These are phyloP conservation scores for Tetragnatha montana DNA, from an alignment of 2,888 invertebrate species.

Conservation along the genomic window DNA sequence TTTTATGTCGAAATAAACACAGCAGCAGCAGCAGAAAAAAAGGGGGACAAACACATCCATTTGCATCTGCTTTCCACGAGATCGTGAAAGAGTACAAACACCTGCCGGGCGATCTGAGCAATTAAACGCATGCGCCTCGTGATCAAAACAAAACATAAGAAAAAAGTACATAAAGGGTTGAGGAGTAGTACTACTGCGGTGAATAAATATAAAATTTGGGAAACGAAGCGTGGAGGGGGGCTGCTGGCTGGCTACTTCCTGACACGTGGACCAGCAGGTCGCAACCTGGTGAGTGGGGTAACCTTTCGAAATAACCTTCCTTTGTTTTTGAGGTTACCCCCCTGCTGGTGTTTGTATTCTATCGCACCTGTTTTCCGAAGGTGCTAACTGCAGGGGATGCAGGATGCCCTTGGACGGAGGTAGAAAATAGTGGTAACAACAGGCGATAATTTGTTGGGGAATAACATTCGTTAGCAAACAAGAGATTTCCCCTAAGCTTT, in stretches of 20 bases:
- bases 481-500: too few species aligned
- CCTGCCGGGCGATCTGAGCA: conserved; percentile 35
- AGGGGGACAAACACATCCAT: conserved; percentile 1
- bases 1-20: conserved; percentile 1
- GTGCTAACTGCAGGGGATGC: not conserved
- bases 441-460: too few species aligned
- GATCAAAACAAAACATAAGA: not conserved
- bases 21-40: not conserved
- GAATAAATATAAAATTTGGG: not conserved
- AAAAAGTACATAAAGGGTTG: not conserved
- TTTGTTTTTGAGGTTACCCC: not conserved
- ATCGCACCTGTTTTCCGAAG: not conserved
- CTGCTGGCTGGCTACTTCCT: conserved; percentile 15
- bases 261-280: conserved; percentile 2
- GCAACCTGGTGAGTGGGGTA: not conserved
- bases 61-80: conserved; percentile 17
- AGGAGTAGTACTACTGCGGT: not conserved
- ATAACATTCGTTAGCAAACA: too few species aligned
- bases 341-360: not conserved
- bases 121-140: conserved; percentile 10
- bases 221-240: not conserved
- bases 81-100: conserved; percentile 26
- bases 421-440: too few species aligned
- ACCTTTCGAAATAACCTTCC: not conserved
- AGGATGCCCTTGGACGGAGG: too few species aligned